Base-by-base conservation (phyloP, 2,888 invertebrate genomes). In the Amblyjoppa fuscipennis region DNA sequence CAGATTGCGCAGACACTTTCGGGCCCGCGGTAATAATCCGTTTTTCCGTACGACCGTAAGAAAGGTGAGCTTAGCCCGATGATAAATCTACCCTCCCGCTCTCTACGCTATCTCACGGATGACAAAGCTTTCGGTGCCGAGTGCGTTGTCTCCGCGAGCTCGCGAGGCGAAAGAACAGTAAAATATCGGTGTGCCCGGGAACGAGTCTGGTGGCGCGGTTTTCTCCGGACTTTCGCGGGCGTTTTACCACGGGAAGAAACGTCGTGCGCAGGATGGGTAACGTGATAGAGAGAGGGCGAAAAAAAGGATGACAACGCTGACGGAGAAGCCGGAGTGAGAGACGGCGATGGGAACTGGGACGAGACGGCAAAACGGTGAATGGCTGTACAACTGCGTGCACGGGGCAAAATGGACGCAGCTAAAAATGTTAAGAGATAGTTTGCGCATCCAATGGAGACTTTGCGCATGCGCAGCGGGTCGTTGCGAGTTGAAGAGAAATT, bases 51-150 rank as follows among this genome's bases (percentile, higher is more conserved):
- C 61, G 71, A 80, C 53, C 79, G 64, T 80, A 80, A 80, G 79
- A 73, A 80, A 71, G 79, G 79, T 80, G 64, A 73, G 79, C 79
- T 80, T 64, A 64, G 64, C 71, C 66, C 73, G 79, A 80, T 73
- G 73, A 80, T 80, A 80, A 80, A 80, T 80, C 64, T 80, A 80
- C 79, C 73, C 66, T 66, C 49, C 71, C n/a, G 31, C 61, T n/a
- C 66, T 38, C 73, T 20, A 20, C 25, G 13, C 85, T 86, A 87
- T 89, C 86, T 86, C 88, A 88, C 87, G 86, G 88, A 89, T 90
- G 89, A 89, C 90, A 90, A 90, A 90, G 90, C 90, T 87, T 73
- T 90, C 89, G 86, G 84, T 87, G 87, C 81, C 88, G 83, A 87
- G 89, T 82, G 78, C 74, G 84, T 87, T 87, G 86, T 78, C 71